phyloP scores from a whole-genome alignment of 2,888 invertebrate species.

The Ariolimax columbianus region DNA sequence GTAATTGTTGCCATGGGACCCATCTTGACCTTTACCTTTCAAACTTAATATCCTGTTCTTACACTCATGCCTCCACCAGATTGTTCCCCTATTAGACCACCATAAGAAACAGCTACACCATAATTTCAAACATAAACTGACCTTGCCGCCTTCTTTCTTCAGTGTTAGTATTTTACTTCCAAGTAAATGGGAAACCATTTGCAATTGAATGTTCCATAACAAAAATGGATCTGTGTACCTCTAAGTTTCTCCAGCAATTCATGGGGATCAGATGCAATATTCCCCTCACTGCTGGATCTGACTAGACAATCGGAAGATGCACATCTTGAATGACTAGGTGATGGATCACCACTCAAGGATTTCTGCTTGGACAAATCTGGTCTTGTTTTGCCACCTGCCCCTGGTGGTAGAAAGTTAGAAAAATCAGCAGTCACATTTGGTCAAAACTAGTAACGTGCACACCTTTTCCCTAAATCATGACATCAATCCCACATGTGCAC shows the following conservation, averaged over 20 bases:
- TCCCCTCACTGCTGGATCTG: conserved; percentile 75
- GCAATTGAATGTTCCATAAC: background rate
- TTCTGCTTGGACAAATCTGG: conserved; percentile 70
- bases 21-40: too few relatives aligned
- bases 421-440: background rate
- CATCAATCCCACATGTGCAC: too few relatives aligned
- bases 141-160: too few relatives aligned
- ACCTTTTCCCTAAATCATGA: too few relatives aligned
- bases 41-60: too few relatives aligned
- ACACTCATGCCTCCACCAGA: too few relatives aligned
- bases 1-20: too few relatives aligned
- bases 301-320: conserved; percentile 68
- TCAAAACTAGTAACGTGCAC: background rate
- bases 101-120: too few relatives aligned
- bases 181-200: background rate
- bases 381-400: conserved; percentile 67
- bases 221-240: conserved; percentile 54
- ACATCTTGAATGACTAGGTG: conserved; percentile 71
- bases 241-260: conserved; percentile 68
- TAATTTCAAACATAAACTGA: too few relatives aligned
- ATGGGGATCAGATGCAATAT: conserved; percentile 65
- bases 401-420: conserved; percentile 51
- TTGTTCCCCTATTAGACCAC: too few relatives aligned
- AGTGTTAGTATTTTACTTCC: background rate
- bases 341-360: conserved; percentile 75